Conservation (phyloP, 2,797 vertebrate species). For the Mareca strepera region DNA sequence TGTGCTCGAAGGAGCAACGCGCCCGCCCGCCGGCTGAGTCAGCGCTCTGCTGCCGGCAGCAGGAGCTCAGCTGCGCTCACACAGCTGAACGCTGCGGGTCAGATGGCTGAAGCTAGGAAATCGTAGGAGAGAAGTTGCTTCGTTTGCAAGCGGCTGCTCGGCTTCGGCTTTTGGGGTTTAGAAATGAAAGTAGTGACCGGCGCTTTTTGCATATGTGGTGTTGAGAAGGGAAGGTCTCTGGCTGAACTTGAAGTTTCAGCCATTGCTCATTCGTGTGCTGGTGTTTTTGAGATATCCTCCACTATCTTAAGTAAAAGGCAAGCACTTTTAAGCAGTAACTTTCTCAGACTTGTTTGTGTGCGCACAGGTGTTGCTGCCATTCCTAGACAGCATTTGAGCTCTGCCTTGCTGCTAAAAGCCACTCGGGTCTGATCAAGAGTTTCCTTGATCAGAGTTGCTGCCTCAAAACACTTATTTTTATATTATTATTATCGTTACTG, state of each 20-base stretch:
- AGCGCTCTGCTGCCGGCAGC: conserved; percentile 9
- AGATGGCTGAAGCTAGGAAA: conserved; percentile 35
- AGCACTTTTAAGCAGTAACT: neutral
- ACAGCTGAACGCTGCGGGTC: conserved; percentile 11
- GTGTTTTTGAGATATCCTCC: neutral
- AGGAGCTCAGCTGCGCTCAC: neutral
- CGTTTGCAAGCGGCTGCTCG: conserved; percentile 19
- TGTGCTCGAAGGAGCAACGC: neutral
- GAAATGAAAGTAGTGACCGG: neutral
- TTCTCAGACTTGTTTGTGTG: neutral
- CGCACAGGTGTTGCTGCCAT: neutral
- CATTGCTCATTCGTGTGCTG: neutral
- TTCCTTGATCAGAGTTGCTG: neutral
- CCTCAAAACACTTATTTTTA: neutral
- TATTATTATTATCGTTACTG: neutral
- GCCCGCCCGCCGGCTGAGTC: neutral
- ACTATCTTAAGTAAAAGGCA: neutral
- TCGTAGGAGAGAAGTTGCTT: conserved; percentile 58
- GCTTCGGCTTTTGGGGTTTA: conserved; percentile 28
- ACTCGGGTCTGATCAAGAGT: neutral
- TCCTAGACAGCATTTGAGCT: neutral
- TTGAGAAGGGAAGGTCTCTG: neutral
- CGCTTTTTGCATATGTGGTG: neutral
- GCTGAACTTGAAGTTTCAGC: conserved; percentile 1
- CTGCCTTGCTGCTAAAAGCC: neutral